Evolutionary conservation across 64 coral and sea anemone genomes (phyloP).

Genomic region (Montipora cactus): DNA sequence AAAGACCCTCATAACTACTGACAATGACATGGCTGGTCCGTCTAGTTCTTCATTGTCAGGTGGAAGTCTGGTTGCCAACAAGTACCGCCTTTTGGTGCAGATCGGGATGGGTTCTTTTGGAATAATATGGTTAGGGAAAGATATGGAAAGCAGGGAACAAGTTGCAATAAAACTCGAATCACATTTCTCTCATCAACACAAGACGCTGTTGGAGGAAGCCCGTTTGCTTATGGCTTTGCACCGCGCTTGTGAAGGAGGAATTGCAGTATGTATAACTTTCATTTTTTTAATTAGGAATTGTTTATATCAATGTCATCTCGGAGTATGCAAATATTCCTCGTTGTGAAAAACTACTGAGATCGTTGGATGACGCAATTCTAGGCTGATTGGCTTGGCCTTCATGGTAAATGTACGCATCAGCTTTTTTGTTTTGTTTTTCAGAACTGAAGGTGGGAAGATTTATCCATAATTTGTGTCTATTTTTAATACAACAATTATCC

Average conservation of each 20-base stretch:
- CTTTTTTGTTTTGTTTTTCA: too few relatives aligned
- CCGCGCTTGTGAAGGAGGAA: not conserved
- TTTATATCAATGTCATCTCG: too few relatives aligned
- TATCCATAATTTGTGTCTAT: too few relatives aligned
- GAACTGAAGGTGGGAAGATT: too few relatives aligned
- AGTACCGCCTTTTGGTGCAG: slow-evolving; percentile 39
- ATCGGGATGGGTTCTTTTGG: slow-evolving; percentile 79
- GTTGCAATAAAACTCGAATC: slow-evolving; percentile 70
- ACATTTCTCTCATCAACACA: not conserved
- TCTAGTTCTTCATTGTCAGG: not conserved
- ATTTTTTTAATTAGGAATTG: not conserved
- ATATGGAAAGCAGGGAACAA: slow-evolving; percentile 47
- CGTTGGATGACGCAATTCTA: too few relatives aligned
- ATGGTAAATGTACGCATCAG: too few relatives aligned
- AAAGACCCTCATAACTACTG: not conserved
- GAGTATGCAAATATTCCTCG: too few relatives aligned
- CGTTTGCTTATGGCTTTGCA: slow-evolving; percentile 31
- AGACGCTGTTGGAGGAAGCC: slow-evolving; percentile 43
- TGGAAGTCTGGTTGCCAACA: slow-evolving; percentile 49
- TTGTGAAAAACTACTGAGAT: too few relatives aligned
- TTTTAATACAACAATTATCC: too few relatives aligned
- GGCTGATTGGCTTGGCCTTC: too few relatives aligned
- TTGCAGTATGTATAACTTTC: not conserved
- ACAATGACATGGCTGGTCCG: not conserved
- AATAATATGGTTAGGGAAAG: slow-evolving; percentile 58